Evolutionary conservation across 2,797 vertebrate genomes (phyloP), one percentile per base, ranked within the genome.

Genomic region (Acrocephalus scirpaceus): DNA sequence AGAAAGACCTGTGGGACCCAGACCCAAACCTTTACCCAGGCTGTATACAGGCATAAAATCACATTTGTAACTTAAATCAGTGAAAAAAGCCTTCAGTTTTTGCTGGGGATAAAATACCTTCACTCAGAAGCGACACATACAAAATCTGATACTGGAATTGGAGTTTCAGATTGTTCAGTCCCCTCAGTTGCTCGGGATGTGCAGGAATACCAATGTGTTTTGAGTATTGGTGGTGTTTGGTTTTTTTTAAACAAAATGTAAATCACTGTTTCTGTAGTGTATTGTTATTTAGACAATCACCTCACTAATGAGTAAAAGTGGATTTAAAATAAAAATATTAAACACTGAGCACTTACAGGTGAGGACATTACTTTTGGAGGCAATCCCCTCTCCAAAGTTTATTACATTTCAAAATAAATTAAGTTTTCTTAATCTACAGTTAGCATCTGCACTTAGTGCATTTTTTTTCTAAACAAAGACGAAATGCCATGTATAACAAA

Each of bases 391-490:
- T 65, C 40, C 7, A n/a, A 71, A 15, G 32, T 57, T 91, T 57
- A 53, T 79, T 91, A 11, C 11, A 60, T 86, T 81, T 85, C 58
- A 70, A 83, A 92, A 86, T 58, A 85, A 95, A 86, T 50, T 70
- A 76, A 53, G 27, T 91, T 71, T 53, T 30, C 26, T 75, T 90
- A 75, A 65, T 70, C 27, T 80, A 16, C 64, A 65, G 70, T 72
- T 92, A 92, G 57, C 73, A 96, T 86, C 73, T 92, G 40, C 16
- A 79, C 26, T 87, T 38, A 45, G 57, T 71, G 36, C 21, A 58
- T 26, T 51, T 76, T 71, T 40, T 54, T 90, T 51, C 67, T 72
- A 73, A 91, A 69, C n/a, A 80, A 92, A 94, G 62, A 93, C 32
- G 79, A 86, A 96, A 95, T 62, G 29, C 5, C 21, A 29, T 1